These are phyloP conservation scores for Ciconia maguari DNA, from an alignment of 2,113 vertebrate genomes.

Conservation along the genomic window DNA sequence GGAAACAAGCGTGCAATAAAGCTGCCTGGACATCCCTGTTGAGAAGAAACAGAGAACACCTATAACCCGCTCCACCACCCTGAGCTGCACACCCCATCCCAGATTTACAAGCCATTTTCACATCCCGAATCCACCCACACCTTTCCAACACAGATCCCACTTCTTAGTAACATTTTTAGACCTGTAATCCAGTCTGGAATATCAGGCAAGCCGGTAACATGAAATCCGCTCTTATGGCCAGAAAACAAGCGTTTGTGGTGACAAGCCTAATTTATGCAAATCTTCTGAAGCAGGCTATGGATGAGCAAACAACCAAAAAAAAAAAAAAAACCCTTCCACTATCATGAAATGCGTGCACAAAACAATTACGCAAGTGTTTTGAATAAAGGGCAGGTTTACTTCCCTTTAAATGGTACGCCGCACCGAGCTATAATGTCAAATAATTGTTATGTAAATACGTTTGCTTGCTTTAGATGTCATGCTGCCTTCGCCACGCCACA, in stretches of 20 bases:
- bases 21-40: neutral
- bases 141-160: neutral
- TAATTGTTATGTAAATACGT: slow-evolving; percentile 4
- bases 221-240: neutral
- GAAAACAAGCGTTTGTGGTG: neutral
- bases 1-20: neutral
- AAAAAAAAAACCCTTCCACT: neutral
- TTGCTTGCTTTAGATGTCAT: neutral
- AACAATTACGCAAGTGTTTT: slow-evolving; percentile 21
- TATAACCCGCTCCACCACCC: neutral
- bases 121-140: slow-evolving; percentile 4
- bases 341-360: neutral
- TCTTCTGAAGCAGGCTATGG: neutral
- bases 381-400: neutral
- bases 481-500: neutral
- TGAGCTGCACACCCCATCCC: neutral
- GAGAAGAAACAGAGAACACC: neutral
- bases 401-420: neutral
- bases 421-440: neutral
- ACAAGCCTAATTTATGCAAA: neutral
- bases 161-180: neutral
- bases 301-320: neutral
- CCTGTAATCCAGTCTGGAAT: neutral
- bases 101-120: neutral
- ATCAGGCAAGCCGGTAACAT: neutral